Conservation (phyloP, 2,113 vertebrate genomes). For the Cisticola juncidis region DNA sequence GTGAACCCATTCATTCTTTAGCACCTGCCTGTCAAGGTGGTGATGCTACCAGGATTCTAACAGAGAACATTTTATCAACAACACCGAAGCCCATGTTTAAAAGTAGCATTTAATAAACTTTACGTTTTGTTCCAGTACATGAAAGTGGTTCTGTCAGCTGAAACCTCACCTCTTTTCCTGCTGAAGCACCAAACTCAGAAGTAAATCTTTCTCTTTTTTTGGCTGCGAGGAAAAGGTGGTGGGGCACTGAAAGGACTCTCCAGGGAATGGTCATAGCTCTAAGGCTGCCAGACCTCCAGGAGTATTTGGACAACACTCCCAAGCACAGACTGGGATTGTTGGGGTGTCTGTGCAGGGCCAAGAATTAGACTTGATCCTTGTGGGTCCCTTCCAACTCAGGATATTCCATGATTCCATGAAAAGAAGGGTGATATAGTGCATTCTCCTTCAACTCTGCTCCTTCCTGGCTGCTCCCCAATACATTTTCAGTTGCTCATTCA, state of each 20-base stretch:
- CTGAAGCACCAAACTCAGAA: not conserved
- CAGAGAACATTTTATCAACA: not conserved
- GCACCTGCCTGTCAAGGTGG: not conserved
- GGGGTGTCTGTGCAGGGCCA: not conserved
- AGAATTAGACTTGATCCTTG: not conserved
- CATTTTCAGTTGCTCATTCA: not conserved
- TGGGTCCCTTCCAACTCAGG: not conserved
- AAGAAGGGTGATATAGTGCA: not conserved
- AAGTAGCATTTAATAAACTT: not conserved
- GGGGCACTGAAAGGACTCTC: not conserved
- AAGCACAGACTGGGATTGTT: not conserved
- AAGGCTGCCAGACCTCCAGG: not conserved
- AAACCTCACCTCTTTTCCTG: not conserved
- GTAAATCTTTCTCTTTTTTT: not conserved
- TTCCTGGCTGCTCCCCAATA: not conserved
- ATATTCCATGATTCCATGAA: not conserved
- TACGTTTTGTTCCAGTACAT: not conserved
- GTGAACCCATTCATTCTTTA: not conserved
- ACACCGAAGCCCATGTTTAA: not conserved
- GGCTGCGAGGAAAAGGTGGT: not conserved
- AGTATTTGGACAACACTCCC: accelerated
- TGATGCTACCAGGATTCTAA: not conserved
- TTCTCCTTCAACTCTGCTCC: not conserved
- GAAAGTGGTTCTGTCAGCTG: not conserved
- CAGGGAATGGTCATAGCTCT: not conserved